Percentiles rank a stretch among this genome's conserved stretches.
These are phyloP conservation scores for Drosophila neotestacea DNA, from an alignment of 2,888 invertebrate species.

Conservation along the genomic window DNA sequence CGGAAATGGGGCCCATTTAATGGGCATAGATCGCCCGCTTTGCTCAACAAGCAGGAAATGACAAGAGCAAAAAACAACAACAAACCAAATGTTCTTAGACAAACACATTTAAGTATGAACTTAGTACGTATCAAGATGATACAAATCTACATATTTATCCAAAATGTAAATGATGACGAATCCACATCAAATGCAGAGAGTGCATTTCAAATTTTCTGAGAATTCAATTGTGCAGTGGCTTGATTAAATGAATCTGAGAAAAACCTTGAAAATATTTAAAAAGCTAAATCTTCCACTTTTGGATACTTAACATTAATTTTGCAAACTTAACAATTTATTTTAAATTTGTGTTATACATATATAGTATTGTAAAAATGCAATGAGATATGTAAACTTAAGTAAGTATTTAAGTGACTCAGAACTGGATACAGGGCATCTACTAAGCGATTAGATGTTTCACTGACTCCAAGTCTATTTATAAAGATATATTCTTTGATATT, in stretches of 20 bases:
- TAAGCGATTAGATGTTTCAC: too few relatives aligned
- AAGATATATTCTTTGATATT: too few relatives aligned
- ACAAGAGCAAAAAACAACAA: constrained; percentile 18
- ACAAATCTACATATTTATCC: neutral
- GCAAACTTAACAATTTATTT: too few relatives aligned
- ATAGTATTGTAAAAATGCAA: too few relatives aligned
- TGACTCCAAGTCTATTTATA: too few relatives aligned
- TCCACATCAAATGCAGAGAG: constrained; percentile 4
- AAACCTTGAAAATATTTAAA: neutral
- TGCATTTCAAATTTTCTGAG: neutral
- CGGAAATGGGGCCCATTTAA: constrained; percentile 12
- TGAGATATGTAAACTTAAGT: too few relatives aligned
- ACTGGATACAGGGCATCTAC: too few relatives aligned
- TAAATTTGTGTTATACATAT: too few relatives aligned
- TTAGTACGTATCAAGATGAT: neutral
- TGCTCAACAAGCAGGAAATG: constrained; percentile 27
- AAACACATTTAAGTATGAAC: neutral
- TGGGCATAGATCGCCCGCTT: constrained; percentile 9
- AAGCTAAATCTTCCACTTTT: too few relatives aligned
- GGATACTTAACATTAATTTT: too few relatives aligned
- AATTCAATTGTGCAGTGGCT: constrained; percentile 3
- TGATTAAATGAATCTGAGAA: constrained; percentile 3
- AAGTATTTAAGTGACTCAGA: too few relatives aligned
- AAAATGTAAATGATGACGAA: neutral
- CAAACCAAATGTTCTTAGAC: constrained; percentile 17